Percentiles rank a stretch among this genome's conserved stretches.
phyloP scores from a whole-genome alignment of 2,113 vertebrate genomes.

The Dicerorhinus sumatrensis region DNA sequence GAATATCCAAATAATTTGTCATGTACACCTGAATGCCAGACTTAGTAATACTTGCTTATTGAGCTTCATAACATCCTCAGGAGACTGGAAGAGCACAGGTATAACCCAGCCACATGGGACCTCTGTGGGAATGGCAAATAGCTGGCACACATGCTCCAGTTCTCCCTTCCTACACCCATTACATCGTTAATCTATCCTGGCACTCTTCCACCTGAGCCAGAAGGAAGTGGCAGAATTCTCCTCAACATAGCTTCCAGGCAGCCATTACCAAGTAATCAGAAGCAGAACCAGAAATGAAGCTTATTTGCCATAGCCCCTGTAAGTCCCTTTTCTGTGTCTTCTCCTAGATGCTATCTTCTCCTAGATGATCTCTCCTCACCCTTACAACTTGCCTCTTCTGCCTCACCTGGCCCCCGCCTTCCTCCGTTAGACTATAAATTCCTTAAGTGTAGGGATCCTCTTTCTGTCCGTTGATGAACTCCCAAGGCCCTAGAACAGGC shows the following conservation, averaged over 20 bases:
- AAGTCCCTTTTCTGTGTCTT: not conserved
- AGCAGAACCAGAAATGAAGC: not conserved
- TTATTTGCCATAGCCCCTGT: not conserved
- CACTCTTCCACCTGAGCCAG: not conserved
- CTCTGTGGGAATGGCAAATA: not conserved
- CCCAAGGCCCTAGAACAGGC: not conserved
- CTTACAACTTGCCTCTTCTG: not conserved
- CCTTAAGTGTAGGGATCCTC: not conserved
- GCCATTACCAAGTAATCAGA: not conserved
- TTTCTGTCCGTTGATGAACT: not conserved
- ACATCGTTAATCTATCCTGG: not conserved
- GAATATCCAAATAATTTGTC: not conserved
- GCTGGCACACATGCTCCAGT: not conserved
- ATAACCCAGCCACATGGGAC: not conserved
- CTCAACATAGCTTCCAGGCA: not conserved
- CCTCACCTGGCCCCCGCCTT: too few species aligned
- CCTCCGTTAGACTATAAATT: not conserved
- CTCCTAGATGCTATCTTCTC: not conserved
- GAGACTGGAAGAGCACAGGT: not conserved
- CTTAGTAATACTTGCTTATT: conserved; percentile 16
- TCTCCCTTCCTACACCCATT: not conserved
- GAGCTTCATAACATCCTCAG: conserved; percentile 21
- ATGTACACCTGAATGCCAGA: not conserved
- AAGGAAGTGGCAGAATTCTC: not conserved
- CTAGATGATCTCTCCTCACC: not conserved